Percentiles rank a stretch among this genome's conserved stretches.
These are phyloP conservation scores for Plectropomus leopardus DNA, from an alignment of 2,113 vertebrate genomes.

Conservation along the genomic window DNA sequence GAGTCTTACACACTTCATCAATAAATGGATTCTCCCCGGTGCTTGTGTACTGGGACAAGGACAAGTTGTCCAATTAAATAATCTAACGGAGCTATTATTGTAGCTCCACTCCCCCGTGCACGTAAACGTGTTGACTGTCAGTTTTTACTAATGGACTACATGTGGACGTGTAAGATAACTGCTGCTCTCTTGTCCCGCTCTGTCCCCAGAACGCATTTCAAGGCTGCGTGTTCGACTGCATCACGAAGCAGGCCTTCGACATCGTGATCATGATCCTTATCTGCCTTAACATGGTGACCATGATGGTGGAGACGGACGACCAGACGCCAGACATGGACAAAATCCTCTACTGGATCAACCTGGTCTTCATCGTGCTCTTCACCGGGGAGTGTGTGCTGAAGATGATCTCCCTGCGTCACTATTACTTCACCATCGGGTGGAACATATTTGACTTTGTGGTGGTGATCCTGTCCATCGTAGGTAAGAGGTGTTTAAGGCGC, in stretches of 20 bases:
- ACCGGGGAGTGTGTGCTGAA: slow-evolving; percentile 95
- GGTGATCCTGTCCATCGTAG: slow-evolving; percentile 97
- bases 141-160: not conserved
- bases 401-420: slow-evolving; percentile 95
- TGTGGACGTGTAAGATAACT: not conserved
- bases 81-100: too few species aligned
- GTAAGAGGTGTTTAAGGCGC: slow-evolving; percentile 79
- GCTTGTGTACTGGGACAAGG: too few species aligned
- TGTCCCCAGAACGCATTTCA: slow-evolving; percentile 93
- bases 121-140: too few species aligned
- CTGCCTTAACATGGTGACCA: slow-evolving; percentile 99
- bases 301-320: slow-evolving; percentile 99
- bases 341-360: slow-evolving; percentile 93
- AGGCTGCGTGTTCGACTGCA: slow-evolving; percentile 96
- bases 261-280: slow-evolving; percentile 99
- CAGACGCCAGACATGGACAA: slow-evolving; percentile 90
- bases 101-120: too few species aligned
- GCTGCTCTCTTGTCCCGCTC: not conserved
- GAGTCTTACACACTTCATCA: too few species aligned
- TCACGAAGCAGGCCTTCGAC: slow-evolving; percentile 97
- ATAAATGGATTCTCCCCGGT: too few species aligned
- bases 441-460: slow-evolving; percentile 99
- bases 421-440: slow-evolving; percentile 98
- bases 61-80: too few species aligned
- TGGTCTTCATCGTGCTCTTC: slow-evolving; percentile 97